Base-by-base conservation (phyloP, 1,140 invertebrate species). In the Bombus sibiricus region DNA sequence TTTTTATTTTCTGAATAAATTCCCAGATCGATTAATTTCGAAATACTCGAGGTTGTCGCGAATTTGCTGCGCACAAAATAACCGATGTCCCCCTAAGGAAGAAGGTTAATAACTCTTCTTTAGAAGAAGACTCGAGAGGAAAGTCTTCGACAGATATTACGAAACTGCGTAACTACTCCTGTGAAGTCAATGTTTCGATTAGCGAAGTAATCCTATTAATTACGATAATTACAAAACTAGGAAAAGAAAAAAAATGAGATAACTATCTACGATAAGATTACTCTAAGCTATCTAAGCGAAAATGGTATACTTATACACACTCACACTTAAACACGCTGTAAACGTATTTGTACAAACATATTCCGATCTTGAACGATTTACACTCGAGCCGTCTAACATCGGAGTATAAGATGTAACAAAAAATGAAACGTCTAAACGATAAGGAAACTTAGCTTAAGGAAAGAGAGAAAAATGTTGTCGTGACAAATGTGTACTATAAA, bases 171-270 rank as follows among this genome's bases (percentile, higher is more conserved):
- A 93, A 92, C 83, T 90, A 92, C 93, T 94, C 93, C 93, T 94
- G 89, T 94, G 90, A 94, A 94, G 93, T 94, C 93, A 94, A 94
- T 94, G 93, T 92, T 47, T 47, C 89, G 83, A 89, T 92, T 92
- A 92, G 88, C 86, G 62, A 90, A 77, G 18, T 89, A 53, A 88
- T 82, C 39, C 62, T 85, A 89, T 73, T 34, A 68, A 71, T 73
- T 72, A 57, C 22, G 18, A 59, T 74, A 68, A 72, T 47, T 18
- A 79, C 57, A 59, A 68, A n/a, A 18, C 4, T 64, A 28, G 59
- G 13, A 13, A 15, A n/a, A 59, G 57, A 18, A 18, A 59, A 18
- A 72, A 9, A 1, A 59, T 28, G 57, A 37, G 22, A 53, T 32
- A 69, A 10, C 25, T 41, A 62, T 28, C 37, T n/a, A 76, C 22